Evolutionary conservation across 1,140 invertebrate species (phyloP), one percentile per base, ranked within the genome.

Genomic region (Colletes latitarsis): DNA sequence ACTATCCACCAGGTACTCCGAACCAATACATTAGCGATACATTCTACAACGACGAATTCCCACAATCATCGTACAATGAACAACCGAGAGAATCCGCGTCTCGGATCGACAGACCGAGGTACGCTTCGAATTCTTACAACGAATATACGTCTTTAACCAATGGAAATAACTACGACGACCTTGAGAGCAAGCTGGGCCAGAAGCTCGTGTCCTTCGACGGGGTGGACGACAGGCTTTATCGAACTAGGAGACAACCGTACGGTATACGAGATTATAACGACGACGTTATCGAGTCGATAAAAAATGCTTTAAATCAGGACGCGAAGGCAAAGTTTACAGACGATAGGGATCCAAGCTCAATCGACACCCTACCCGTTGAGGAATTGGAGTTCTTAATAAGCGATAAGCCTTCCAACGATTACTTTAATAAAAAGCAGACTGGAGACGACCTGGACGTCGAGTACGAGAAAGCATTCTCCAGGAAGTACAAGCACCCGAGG

Each of bases 1-100:
- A 96, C 89, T 96, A 95, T 90, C 96, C 97, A 49, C 95, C 96
- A 5, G 63, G 39, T 17, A 39, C 55, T 15, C 49, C 10, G 41
- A 49, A 79, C 5, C 70, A 77, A 30, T 83, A 83, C 6, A 12
- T 63, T 8, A 19, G 10, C 1, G 30, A 49, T 6, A 19, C 39
- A 1, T 4, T 58, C 9, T 68, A 60, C 17, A 41, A 72, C 0
- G n/a, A 79, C 6, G 53, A 82, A 15, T 15, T 60, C 4, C 14
- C 43, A 9, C 17, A 8, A 43, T n/a, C 46, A n/a, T 15, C n/a
- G 6, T 77, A 81, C 52, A 62, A 70, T 0, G 58, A 66, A 15
- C 14, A 64, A 12, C 6, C 14, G 1, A 30, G n/a, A 52, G 60
- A 71, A 14, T 55, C 39, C 4, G 19, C 19, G 10, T 8, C 63